Evolutionary conservation across 2,113 vertebrate genomes (phyloP).

Genomic region (Caretta caretta): DNA sequence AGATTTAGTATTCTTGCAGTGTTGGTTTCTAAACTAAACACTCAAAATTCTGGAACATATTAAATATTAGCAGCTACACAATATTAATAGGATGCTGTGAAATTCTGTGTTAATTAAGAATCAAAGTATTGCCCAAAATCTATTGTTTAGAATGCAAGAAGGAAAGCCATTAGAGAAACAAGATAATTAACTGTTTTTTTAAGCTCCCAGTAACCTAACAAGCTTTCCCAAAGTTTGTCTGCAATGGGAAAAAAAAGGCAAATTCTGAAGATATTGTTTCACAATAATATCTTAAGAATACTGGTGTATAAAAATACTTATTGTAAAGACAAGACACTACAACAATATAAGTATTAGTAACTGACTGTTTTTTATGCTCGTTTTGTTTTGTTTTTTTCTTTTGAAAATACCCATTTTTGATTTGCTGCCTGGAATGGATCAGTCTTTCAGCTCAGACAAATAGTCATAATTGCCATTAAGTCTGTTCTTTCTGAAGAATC

Average conservation of each 20-base stretch:
- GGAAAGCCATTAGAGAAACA: neutral
- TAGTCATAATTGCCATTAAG: neutral
- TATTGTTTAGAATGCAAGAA: neutral
- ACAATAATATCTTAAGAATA: neutral
- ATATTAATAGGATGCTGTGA: neutral
- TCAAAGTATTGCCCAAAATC: neutral
- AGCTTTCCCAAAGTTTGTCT: neutral
- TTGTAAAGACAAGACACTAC: neutral
- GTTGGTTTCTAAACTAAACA: neutral
- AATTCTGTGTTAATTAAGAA: neutral
- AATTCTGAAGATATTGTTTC: neutral
- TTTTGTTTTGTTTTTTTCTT: neutral
- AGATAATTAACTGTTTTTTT: neutral
- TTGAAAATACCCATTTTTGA: neutral
- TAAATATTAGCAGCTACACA: neutral
- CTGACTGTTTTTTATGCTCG: neutral
- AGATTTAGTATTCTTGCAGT: neutral
- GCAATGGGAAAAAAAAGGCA: neutral
- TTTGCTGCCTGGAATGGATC: neutral
- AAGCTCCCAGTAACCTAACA: neutral
- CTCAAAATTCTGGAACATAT: neutral
- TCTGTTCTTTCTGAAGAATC: neutral
- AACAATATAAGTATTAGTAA: neutral
- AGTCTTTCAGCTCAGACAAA: neutral
- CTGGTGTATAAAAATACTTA: neutral